Evolutionary conservation across 2,888 invertebrate species (phyloP), one percentile per base, ranked within the genome.

Genomic region (Euplagia quadripunctaria): DNA sequence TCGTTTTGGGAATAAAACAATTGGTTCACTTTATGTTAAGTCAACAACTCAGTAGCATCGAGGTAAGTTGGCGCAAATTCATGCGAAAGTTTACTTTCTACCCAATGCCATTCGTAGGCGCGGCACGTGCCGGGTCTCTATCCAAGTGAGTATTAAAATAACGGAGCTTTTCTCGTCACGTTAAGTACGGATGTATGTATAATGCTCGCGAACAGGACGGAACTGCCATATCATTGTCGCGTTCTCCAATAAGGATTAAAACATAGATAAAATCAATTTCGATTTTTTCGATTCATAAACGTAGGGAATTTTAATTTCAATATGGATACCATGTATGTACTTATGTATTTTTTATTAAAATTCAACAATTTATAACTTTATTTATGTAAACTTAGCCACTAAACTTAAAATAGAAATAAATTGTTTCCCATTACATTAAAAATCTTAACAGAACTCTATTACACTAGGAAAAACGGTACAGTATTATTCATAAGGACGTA

Each of bases 1-100:
- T 81, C 75, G 75, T 86, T 88, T 86, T 82, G 79, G 75, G 84
- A 85, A 83, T 74, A 85, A 86, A 86, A 90, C 88, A 89, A 90
- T 87, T 78, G 85, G 73, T 79, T 83, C 81, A 87, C 82, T 82
- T 78, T 81, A 78, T 82, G 86, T 87, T 85, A 85, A 85, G 84
- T 82, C 75, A 75, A 76, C 79, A 20, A 58, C 55, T 58, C 4
- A 71, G 77, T 73, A 73, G 79, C 76, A 73, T 80, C 72, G 79
- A 74, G 73, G 64, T 78, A 75, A 83, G 76, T 76, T 81, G 76
- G 81, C 71, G 63, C 31, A 67, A 76, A 84, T 83, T 79, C 79
- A 79, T 83, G 87, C 88, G 92, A 92, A 91, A 93, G 92, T 91
- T 93, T 91, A 92, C 94, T 94, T 94, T 94, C 93, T 93, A 94